Evolutionary conservation across 2,113 vertebrate genomes (phyloP).

Genomic region (Sander vitreus): DNA sequence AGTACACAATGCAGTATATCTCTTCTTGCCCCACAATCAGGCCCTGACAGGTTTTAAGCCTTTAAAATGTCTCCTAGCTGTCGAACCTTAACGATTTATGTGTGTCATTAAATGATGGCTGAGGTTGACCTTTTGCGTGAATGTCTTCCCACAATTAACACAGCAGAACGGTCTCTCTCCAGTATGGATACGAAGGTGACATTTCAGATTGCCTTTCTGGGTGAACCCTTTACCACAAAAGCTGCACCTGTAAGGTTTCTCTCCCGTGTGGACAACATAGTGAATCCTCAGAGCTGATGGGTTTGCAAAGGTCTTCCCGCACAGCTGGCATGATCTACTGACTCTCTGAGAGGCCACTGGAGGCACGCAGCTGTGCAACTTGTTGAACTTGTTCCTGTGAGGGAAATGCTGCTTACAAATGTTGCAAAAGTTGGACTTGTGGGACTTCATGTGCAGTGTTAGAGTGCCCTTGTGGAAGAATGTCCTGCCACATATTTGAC

Average conservation of each 20-base stretch:
- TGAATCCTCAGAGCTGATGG: slow-evolving; percentile 75
- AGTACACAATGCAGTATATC: not conserved
- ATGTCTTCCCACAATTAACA: slow-evolving; percentile 72
- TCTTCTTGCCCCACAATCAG: not conserved
- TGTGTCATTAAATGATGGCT: slow-evolving; percentile 76
- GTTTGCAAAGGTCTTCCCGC: slow-evolving; percentile 76
- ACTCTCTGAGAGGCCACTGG: not conserved
- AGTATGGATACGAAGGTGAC: slow-evolving; percentile 78
- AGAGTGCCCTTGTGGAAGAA: slow-evolving; percentile 74
- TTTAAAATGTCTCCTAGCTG: slow-evolving; percentile 7
- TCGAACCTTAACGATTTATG: slow-evolving; percentile 32
- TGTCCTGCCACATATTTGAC: slow-evolving; percentile 64
- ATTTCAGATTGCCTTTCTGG: slow-evolving; percentile 79
- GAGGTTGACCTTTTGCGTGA: slow-evolving; percentile 78
- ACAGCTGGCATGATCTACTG: slow-evolving; percentile 63
- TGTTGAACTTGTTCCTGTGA: slow-evolving; percentile 52
- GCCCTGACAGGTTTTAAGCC: slow-evolving; percentile 3
- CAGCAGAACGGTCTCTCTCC: slow-evolving; percentile 78
- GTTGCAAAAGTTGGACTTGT: slow-evolving; percentile 69
- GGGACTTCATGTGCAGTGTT: slow-evolving; percentile 75
- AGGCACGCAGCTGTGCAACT: slow-evolving; percentile 63
- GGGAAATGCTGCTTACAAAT: slow-evolving; percentile 71
- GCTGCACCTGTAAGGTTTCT: slow-evolving; percentile 72
- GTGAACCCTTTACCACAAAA: slow-evolving; percentile 76
- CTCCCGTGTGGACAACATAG: slow-evolving; percentile 76